Evolutionary conservation across 2,797 vertebrate species (phyloP), one percentile per base, ranked within the genome.

Genomic region (Ara ararauna): DNA sequence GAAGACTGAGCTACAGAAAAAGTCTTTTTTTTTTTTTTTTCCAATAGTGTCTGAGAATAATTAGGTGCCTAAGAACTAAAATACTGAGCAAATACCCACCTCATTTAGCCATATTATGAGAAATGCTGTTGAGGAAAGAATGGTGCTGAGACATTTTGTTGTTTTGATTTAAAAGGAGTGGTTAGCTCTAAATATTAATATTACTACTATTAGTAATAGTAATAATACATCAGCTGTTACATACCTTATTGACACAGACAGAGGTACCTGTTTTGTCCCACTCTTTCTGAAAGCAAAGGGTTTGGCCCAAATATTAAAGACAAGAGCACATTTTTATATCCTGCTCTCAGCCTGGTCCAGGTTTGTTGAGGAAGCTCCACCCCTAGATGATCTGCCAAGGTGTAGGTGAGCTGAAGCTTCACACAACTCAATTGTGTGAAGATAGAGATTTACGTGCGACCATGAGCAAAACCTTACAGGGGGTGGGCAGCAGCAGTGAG

Each of bases 401-500:
- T 2, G 11, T 4, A 3, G 0, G 2, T 22, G 26, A 68, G 40
- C 22, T 50, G 58, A 79, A 87, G 42, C 42, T 32, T 56, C 50
- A 9, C 3, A 0, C 0, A 8, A 30, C 10, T 64, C 29, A 50
- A 32, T 23, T 8, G 3, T 13, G 56, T 30, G 54, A 30, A 34
- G 75, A 26, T 14, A 22, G 26, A 65, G 61, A 17, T 13, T 38
- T 10, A 3, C 8, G 9, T 9, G 13, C 16, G n/a, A 32, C 38
- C 16, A 1, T 51, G n/a, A 24, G 13, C n/a, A 48, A n/a, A 71
- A 23, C 15, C 38, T 20, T 29, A 5, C 0, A 16, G 85, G n/a
- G 44, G 27, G 0, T 10, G 27, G 27, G 44, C 13, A 80, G 32
- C 30, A 14, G 26, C 58, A 12, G 13, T 8, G 66, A 48, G 38